Base-by-base conservation (phyloP, 1,140 invertebrate species). In the Saxidomus purpurata region DNA sequence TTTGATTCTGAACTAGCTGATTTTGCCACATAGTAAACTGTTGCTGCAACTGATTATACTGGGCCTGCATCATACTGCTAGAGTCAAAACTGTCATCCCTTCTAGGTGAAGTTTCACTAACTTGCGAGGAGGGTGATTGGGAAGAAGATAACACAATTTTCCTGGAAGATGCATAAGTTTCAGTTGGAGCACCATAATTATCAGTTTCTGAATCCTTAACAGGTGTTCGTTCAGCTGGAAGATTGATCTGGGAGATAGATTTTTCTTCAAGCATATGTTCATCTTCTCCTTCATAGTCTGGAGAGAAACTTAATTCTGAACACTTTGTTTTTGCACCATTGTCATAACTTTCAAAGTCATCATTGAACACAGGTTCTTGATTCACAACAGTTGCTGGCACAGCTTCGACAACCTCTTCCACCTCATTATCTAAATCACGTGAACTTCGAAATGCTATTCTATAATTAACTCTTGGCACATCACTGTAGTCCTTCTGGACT, bases 1-100 rank as follows among this genome's bases (percentile, higher is more conserved):
- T 89, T 85, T 94, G 91, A 83, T 94, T 94, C 49, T 92, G 85
- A 74, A 87, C 49, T 28, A 94, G 85, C 87, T 94, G 94, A 40
- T 92, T 69, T 59, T 94, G 92, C 94, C 94, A 94, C 61, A 90
- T 67, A 17, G 81, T 28, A 34, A 94, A 90, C 71, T 94, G 93
- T 34, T 92, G 59, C 76, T 94, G 90, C 38, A 94, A 86, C 6
- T 89, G 80, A 28, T 90, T 63, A 80, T 93, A 92, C 74, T 93
- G 93, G 15, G 88, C 81, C 63, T 91, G 31, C 19, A 92, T 47
- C 17, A 85, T 52, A 22, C 87, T 89, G n/a, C 86, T 83, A 15
- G 74, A 81, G 15, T 92, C 90, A 36, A 86, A n/a, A 40, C 61
- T 71, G 36, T 88, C 90, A 49, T 90, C 89, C n/a, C 19, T 47